phyloP scores from a whole-genome alignment of 2,888 invertebrate species.

The Eubasilissa splendida region DNA sequence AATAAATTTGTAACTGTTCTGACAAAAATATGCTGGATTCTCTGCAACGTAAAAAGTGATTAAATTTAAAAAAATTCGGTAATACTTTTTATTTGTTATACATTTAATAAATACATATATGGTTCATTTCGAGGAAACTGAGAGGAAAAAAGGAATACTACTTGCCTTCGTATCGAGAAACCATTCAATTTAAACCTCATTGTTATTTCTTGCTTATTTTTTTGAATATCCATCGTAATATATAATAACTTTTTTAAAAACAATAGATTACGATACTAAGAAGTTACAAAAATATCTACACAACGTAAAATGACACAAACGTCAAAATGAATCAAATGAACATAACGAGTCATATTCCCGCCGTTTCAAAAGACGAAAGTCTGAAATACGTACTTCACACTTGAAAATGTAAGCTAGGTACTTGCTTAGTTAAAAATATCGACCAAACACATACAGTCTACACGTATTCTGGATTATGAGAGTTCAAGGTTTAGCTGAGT shows the following conservation, averaged over 20 bases:
- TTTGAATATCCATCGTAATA: conserved; percentile 64
- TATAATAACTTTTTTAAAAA: not conserved
- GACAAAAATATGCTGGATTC: conserved; percentile 83
- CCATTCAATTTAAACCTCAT: conserved; percentile 84
- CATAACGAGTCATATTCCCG: not conserved
- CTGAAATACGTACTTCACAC: not conserved
- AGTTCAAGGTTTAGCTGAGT: conserved; percentile 45
- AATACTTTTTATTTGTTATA: no score
- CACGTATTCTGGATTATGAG: not conserved
- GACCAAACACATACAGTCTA: not conserved
- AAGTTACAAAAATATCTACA: not conserved
- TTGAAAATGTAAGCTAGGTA: no score
- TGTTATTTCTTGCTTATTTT: conserved; percentile 75
- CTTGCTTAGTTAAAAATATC: not conserved
- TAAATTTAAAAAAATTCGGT: not conserved
- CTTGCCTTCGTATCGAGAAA: conserved; percentile 77
- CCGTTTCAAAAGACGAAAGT: not conserved
- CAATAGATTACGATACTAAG: not conserved
- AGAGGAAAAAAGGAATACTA: not conserved
- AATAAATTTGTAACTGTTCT: conserved; percentile 78
- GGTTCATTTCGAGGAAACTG: no score
- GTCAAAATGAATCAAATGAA: conserved; percentile 11
- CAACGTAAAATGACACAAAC: not conserved
- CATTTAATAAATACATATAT: no score
- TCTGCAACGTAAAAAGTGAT: conserved; percentile 62